Conservation (phyloP, 2,888 invertebrate species). For the Sinopyrophorus schimmeli region DNA sequence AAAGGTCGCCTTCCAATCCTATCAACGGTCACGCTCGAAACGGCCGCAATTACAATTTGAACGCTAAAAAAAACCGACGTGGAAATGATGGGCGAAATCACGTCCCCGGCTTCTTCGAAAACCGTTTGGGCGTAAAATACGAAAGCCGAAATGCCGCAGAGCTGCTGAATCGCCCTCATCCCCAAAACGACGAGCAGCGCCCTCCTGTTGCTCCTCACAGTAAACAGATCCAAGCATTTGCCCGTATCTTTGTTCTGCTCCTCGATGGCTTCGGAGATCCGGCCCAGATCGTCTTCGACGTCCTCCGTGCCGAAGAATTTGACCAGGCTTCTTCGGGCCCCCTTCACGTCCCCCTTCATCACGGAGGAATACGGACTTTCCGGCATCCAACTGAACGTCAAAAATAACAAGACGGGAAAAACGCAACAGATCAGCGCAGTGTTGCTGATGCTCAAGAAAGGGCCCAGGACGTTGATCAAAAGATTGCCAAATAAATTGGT, state of each 20-base stretch:
- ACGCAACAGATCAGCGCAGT: slow-evolving; percentile 61
- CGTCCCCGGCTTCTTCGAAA: slow-evolving; percentile 55
- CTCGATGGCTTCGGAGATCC: slow-evolving; percentile 39
- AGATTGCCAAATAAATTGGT: slow-evolving; percentile 62
- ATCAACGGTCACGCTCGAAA: slow-evolving; percentile 63
- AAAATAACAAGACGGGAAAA: slow-evolving; percentile 60
- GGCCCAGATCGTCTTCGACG: slow-evolving; percentile 55
- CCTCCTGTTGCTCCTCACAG: slow-evolving; percentile 61
- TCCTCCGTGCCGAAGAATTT: slow-evolving; percentile 59
- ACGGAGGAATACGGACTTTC: slow-evolving; percentile 62
- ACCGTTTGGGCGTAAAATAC: slow-evolving; percentile 64
- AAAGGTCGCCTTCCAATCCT: slow-evolving; percentile 65
- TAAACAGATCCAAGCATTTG: slow-evolving; percentile 58
- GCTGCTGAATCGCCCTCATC: slow-evolving; percentile 63
- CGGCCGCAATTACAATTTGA: slow-evolving; percentile 59
- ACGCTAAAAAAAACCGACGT: slow-evolving; percentile 61
- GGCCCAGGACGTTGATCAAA: slow-evolving; percentile 64
- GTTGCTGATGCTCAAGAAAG: slow-evolving; percentile 58
- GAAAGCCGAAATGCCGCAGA: slow-evolving; percentile 64
- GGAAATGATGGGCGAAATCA: slow-evolving; percentile 57
- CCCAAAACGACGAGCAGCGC: slow-evolving; percentile 64
- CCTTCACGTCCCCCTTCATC: slow-evolving; percentile 49
- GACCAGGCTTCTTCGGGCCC: slow-evolving; percentile 59
- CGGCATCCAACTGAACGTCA: slow-evolving; percentile 66
- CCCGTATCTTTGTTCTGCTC: slow-evolving; percentile 54